Conservation (phyloP, 2,888 invertebrate genomes). For the Drosophila sordidapex region DNA sequence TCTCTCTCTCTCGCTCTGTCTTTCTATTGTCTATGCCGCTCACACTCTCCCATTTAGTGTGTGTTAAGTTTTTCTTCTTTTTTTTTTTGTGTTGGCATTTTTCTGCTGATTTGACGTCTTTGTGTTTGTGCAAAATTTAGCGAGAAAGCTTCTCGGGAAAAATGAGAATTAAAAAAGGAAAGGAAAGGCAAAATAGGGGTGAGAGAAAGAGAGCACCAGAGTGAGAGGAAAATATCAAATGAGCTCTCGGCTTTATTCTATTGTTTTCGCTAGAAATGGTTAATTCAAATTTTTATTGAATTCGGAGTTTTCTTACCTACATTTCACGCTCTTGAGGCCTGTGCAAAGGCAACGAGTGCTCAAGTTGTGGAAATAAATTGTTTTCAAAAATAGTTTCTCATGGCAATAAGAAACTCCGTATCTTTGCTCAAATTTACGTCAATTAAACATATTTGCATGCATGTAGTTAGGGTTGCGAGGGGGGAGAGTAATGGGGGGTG, state of each 20-base stretch:
- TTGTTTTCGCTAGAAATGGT: background rate
- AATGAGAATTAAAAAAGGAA: background rate
- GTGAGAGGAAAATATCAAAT: background rate
- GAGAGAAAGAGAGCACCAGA: background rate
- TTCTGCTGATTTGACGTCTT: slow-evolving; percentile 48
- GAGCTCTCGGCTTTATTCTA: background rate
- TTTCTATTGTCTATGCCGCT: slow-evolving; percentile 21
- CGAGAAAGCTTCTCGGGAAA: background rate
- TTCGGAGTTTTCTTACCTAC: background rate
- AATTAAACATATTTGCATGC: background rate
- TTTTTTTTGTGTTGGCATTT: slow-evolving; percentile 11
- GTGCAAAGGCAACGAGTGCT: background rate
- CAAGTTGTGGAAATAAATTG: background rate
- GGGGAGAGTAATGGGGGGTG: accelerated
- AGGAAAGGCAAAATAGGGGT: accelerated
- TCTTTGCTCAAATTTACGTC: background rate
- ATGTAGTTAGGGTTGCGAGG: background rate
- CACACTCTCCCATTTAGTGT: background rate
- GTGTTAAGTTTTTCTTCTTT: slow-evolving; percentile 5
- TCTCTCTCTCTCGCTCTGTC: slow-evolving; percentile 1
- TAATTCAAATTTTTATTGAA: background rate
- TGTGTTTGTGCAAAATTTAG: slow-evolving; percentile 21
- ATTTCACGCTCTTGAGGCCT: background rate
- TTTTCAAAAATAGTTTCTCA: background rate
- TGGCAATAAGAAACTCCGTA: background rate